Evolutionary conservation across 2,888 invertebrate species (phyloP), one percentile per base, ranked within the genome.

Genomic region (Drosophila colorata): DNA sequence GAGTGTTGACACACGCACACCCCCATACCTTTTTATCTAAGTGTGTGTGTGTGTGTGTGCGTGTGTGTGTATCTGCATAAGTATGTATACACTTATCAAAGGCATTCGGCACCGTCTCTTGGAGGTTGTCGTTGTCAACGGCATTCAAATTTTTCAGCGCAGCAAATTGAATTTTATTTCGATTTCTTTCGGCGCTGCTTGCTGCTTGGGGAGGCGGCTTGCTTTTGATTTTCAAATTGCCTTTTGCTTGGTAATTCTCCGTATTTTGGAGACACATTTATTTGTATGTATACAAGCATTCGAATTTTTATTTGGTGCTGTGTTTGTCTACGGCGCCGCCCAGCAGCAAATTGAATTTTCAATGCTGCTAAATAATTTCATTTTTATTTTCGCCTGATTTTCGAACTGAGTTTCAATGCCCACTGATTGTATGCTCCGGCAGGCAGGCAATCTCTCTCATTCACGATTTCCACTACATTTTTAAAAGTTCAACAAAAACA

Each of bases 151-250:
- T 86, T 75, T 65, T 60, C 58, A 69, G 69, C 72, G 58, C 64
- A 67, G 72, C 80, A 88, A 86, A 86, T 86, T 86, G 87, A 88
- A 86, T 86, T 88, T 84, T 69, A 79, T 86, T 86, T 86, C 71
- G 71, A 80, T 83, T 71, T 77, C 86, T 85, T 78, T 70, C 48
- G 28, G 44, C 20, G 49, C 31, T 47, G 33, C 14, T 13, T 49
- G 35, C 52, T 56, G 41, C 43, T 31, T 18, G 13, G 20, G 16
- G 43, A 23, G 23, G 14, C 28, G 25, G 18, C 9, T 40, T 56
- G 58, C 56, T 72, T 74, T 69, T 78, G 74, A 59, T 70, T 80
- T 74, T 53, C 48, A 66, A 79, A 78, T 79, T 85, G 75, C 75
- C 83, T 76, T 74, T 78, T 75, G 76, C 78, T 57, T 72, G 66